Evolutionary conservation across 92 coral and sea anemone genomes (phyloP), one percentile per base, ranked within the genome.

Genomic region (Montipora capitata): DNA sequence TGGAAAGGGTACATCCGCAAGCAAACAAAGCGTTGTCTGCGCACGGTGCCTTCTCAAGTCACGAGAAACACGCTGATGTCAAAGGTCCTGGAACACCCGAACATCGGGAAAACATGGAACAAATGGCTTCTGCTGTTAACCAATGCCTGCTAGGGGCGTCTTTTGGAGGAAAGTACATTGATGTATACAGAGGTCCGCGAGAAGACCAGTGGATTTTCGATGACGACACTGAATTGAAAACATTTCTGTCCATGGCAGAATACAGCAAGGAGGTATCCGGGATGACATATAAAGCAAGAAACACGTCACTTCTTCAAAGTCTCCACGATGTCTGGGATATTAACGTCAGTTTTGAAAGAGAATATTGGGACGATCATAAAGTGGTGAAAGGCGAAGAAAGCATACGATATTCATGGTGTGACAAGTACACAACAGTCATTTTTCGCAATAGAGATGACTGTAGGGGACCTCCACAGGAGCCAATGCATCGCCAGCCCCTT

Each of bases 81-180:
- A 68, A 35, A 17, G 93, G 77, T 5, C 93, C 93, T 17, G 87
- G 95, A 10, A 88, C 57, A 45, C 89, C 58, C 10, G 68, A 88
- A 72, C 95, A 92, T 54, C 42, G n/a, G 15, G 95, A 88, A 74
- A 92, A 92, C 80, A 92, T 92, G 85, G 93, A 92, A 54, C 74
- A 78, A 56, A 92, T 92, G 95, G 92, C 89, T 20, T 40, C 41
- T 11, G 72, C 67, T 40, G 92, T 91, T 7, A 91, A 66, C 18
- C 20, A 77, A 5, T 88, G 94, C 20, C 9, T 87, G 11, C n/a
- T 40, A 74, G 66, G 74, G 38, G 89, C 86, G 5, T 11, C 56
- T 42, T 92, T 92, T 92, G 92, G 84, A 20, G 92, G 83, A 38
- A 68, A 51, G 65, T 70, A 58, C 43, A 18, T 92, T 16, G 92